Evolutionary conservation across 2,888 invertebrate genomes (phyloP), one percentile per base, ranked within the genome.

Genomic region (Drosophila pseudotakahashii): DNA sequence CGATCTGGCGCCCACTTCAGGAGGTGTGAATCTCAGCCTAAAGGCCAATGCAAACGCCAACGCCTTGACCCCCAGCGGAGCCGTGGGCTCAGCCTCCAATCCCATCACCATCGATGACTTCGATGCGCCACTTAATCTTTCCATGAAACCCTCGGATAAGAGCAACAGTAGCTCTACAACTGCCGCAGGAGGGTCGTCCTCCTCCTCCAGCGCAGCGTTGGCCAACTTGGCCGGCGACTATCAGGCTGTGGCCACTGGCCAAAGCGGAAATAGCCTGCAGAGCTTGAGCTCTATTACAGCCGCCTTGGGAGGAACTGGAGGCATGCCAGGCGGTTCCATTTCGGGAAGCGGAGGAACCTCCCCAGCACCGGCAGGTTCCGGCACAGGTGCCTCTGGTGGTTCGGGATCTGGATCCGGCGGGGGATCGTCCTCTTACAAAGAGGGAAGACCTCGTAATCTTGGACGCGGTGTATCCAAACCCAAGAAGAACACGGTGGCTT

Each of bases 401-500:
- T 73, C 79, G 1, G 67, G 67, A 5, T 75, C 84, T 1, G 79
- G 74, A 3, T 61, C 75, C 0, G 71, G 78, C 0, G 71, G 75
- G 0, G 64, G 77, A 2, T 79, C 87, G 0, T 76, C 82, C 11
- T 78, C 76, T 9, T 92, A 90, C 42, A 95, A 97, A 73, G 97
- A 97, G 89, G 96, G 96, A 4, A 92, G 97, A 36, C 97, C 97
- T 0, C 94, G 97, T 10, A 97, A 97, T 92, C 93, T 97, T 30
- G 97, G 97, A 26, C 94, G 97, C 7, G 97, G 97, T 0, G 96
- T 97, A 23, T 97, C 97, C 84, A 97, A 97, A 91, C 97, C 97
- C 73, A 97, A 97, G 94, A 97, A 97, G 93, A 97, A 97, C 91
- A 97, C 97, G 0, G 97, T 97, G 1, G 97, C 97, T 0, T 97